These are phyloP conservation scores for Drosophila aldrichi DNA, from an alignment of 2,888 invertebrate species.

Conservation along the genomic window DNA sequence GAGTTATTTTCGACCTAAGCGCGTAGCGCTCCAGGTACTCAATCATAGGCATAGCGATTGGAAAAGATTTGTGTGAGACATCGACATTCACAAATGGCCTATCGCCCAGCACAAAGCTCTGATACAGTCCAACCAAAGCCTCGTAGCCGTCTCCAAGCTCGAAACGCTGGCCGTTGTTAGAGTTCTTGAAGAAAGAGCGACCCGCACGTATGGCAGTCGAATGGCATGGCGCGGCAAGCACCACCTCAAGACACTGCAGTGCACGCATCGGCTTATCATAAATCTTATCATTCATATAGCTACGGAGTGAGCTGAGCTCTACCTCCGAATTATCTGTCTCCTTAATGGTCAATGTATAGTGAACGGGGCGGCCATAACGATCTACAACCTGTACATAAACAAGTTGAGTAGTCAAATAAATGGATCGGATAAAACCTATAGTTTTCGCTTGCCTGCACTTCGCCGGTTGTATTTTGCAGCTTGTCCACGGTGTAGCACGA, in stretches of 20 bases:
- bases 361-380: conserved; percentile 52
- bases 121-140: conserved; percentile 97
- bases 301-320: conserved; percentile 76
- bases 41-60: conserved; percentile 86
- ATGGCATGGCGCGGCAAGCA: conserved; percentile 87
- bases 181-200: conserved; percentile 91
- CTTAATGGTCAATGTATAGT: conserved; percentile 75
- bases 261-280: conserved; percentile 85
- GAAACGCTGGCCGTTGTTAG: conserved; percentile 51
- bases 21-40: conserved; percentile 84
- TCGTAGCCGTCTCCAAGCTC: conserved; percentile 93
- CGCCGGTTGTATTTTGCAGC: conserved; percentile 45
- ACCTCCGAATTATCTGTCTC: conserved; percentile 68
- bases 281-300: conserved; percentile 78
- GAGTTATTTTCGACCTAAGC: conserved; percentile 1
- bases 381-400: conserved; percentile 66
- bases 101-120: conserved; percentile 95
- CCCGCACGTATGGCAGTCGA: conserved; percentile 75
- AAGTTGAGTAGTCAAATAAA: background rate
- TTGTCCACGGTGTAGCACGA: conserved; percentile 87
- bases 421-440: background rate
- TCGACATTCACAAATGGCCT: conserved; percentile 96
- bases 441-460: conserved; percentile 66
- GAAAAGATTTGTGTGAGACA: conserved; percentile 93
- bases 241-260: conserved; percentile 89